Evolutionary conservation across 2,113 vertebrate genomes (phyloP).

Genomic region (Leiothrix lutea): DNA sequence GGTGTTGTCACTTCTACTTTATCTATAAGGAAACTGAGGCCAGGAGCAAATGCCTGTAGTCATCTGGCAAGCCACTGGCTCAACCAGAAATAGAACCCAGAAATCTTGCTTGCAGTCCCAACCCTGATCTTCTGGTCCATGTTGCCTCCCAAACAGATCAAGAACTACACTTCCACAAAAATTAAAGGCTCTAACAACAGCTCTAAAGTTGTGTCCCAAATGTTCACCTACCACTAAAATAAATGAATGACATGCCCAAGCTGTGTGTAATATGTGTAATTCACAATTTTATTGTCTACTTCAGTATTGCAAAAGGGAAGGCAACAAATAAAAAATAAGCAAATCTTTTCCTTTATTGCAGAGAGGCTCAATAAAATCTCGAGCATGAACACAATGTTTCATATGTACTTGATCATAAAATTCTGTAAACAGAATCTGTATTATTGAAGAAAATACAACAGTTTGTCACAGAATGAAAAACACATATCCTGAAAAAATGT

Average conservation of each 20-base stretch:
- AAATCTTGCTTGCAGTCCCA: neutral
- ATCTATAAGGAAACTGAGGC: neutral
- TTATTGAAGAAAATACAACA: neutral
- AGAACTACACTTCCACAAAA: neutral
- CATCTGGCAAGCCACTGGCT: neutral
- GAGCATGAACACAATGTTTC: neutral
- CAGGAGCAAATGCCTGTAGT: neutral
- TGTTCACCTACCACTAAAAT: neutral
- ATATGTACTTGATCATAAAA: neutral
- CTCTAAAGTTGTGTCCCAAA: neutral
- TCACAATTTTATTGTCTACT: neutral
- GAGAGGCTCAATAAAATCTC: neutral
- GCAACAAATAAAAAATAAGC: neutral
- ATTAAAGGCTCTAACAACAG: neutral
- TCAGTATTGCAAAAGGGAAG: neutral
- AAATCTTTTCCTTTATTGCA: neutral
- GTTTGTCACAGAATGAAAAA: neutral
- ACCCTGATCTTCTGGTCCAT: neutral
- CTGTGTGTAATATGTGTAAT: neutral
- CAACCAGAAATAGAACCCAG: neutral
- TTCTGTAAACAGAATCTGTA: neutral
- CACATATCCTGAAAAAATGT: neutral
- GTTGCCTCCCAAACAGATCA: neutral
- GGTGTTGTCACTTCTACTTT: neutral
- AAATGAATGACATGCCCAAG: neutral